phyloP scores from a whole-genome alignment of 2,113 vertebrate genomes.

The Excalfactoria chinensis region DNA sequence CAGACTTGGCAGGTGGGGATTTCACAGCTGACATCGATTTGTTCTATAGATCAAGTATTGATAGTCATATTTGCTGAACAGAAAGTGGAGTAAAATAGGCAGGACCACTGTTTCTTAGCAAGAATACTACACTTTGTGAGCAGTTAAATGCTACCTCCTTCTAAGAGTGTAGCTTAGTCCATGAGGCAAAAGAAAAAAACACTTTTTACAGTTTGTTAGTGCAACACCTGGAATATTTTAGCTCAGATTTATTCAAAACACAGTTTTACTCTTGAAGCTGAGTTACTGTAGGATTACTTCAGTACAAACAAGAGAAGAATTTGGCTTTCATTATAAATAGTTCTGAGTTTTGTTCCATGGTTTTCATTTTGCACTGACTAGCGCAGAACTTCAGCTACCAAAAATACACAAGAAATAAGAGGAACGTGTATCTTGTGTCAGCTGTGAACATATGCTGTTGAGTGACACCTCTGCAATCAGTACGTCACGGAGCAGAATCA shows the following conservation, averaged over 20 bases:
- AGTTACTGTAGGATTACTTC: not conserved
- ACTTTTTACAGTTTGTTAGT: not conserved
- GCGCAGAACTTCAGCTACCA: not conserved
- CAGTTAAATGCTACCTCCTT: not conserved
- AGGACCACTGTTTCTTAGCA: not conserved
- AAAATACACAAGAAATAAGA: not conserved
- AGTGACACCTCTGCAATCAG: not conserved
- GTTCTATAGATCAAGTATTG: not conserved
- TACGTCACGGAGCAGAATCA: not conserved
- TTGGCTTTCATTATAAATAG: constrained; percentile 4
- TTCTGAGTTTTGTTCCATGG: not conserved
- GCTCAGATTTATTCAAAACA: not conserved
- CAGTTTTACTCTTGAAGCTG: not conserved
- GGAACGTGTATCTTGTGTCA: not conserved
- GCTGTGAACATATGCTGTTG: not conserved
- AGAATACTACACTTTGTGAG: not conserved
- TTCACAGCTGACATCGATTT: not conserved
- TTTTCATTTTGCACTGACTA: not conserved
- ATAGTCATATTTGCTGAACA: not conserved
- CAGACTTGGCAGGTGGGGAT: not conserved
- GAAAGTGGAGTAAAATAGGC: not conserved
- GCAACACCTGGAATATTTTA: not conserved
- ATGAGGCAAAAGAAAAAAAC: not conserved
- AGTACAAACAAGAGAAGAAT: not conserved
- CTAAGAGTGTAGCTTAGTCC: not conserved